phyloP scores from a whole-genome alignment of 2,797 vertebrate genomes.

The Lagocephalus sceleratus region DNA sequence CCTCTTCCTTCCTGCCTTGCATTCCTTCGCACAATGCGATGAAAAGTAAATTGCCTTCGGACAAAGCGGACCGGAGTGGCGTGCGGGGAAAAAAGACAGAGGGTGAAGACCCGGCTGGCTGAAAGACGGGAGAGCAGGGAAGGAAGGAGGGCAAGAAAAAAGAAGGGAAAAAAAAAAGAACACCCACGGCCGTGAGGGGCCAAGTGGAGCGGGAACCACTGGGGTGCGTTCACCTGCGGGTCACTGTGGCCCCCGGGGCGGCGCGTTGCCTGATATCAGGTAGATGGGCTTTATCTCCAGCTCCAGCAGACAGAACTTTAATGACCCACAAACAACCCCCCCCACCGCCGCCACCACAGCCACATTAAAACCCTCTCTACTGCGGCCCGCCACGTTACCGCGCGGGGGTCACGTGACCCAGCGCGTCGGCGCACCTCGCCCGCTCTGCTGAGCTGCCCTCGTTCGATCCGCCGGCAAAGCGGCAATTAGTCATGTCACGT shows the following conservation, averaged over 20 bases:
- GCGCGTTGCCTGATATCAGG: conserved; percentile 76
- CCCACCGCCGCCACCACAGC: no score
- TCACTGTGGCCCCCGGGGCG: conserved; percentile 65
- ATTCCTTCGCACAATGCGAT: conserved; percentile 77
- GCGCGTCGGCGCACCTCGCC: conserved; percentile 37
- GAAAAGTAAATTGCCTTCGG: conserved; percentile 79
- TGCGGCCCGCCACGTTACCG: conserved; percentile 37
- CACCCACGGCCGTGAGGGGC: conserved; percentile 40
- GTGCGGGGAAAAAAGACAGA: conserved; percentile 68
- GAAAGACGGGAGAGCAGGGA: conserved; percentile 62
- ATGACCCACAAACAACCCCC: conserved; percentile 68
- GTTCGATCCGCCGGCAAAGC: conserved; percentile 41
- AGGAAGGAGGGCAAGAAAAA: not conserved
- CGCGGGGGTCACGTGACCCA: conserved; percentile 48
- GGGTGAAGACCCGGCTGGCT: conserved; percentile 53
- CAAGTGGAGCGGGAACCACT: conserved; percentile 25
- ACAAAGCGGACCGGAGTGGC: conserved; percentile 72
- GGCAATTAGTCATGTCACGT: conserved; percentile 45
- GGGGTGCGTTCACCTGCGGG: conserved; percentile 47
- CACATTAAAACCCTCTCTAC: conserved; percentile 61
- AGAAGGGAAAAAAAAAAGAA: conserved; percentile 12
- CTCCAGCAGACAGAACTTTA: conserved; percentile 58
- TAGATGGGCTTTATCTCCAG: conserved; percentile 76
- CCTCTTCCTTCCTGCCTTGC: conserved; percentile 76
- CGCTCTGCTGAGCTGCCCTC: conserved; percentile 48